Evolutionary conservation across 1,140 invertebrate species (phyloP), one percentile per base, ranked within the genome.

Genomic region (Neodiprion fabricii): DNA sequence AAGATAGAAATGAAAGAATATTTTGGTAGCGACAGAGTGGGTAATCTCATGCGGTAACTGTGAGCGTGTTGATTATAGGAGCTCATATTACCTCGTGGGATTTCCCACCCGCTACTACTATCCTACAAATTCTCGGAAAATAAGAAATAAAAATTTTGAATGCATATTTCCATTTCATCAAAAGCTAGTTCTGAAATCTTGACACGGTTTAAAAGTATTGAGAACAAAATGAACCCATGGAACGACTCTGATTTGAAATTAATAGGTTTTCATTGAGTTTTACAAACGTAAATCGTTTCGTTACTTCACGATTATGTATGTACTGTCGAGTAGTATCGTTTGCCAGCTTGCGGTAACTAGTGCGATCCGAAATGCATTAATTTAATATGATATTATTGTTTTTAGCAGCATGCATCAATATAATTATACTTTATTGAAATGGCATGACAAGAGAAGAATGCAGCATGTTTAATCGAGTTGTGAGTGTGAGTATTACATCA

Each of bases 401-500:
- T 81, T 82, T 81, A 82, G 81, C 79, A 79, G 85, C 84, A 85
- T 86, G 84, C 71, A 79, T 76, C 77, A 82, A 79, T 40, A 40
- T 80, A 48, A 70, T 79, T 80, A 61, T 61, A 81, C 75, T 82
- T 82, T 78, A 76, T 77, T 84, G 84, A 80, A 83, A 81, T 79
- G 76, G 89, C 90, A 87, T 86, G 90, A 89, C 89, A 90, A 83
- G 76, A 71, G 80, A 85, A 83, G 85, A 89, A 88, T 89, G 87
- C 86, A 85, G 87, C 87, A 89, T 89, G 87, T 85, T 75, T 72
- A 83, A 82, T 79, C 79, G 84, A 83, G 84, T 80, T 81, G 82
- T 81, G 91, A 89, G 90, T 92, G 90, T 95, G 96, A 97, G 96
- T 97, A 97, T 97, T 97, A 96, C 95, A 96, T 97, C 95, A 97